These are phyloP conservation scores for Gambelia wislizenii DNA, from an alignment of 2,797 vertebrate genomes.

Conservation along the genomic window DNA sequence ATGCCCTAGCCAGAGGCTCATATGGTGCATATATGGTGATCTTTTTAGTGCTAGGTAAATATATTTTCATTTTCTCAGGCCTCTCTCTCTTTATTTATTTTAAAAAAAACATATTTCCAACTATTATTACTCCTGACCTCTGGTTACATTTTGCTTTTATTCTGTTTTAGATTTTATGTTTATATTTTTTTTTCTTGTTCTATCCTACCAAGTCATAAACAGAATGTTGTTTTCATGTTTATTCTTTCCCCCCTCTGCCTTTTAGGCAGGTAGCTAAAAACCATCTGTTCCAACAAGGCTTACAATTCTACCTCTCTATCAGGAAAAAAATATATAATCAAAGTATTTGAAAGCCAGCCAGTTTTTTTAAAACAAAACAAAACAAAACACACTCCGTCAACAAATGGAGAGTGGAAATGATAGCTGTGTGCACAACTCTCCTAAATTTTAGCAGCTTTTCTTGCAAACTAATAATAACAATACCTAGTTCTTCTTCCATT, in stretches of 20 bases:
- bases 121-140: background rate
- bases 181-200: background rate
- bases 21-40: too few species aligned
- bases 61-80: background rate
- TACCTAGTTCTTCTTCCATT: constrained; percentile 99
- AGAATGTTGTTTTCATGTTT: background rate
- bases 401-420: background rate
- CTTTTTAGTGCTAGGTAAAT: background rate
- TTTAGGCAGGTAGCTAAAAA: background rate
- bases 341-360: background rate
- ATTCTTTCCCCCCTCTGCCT: background rate
- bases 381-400: background rate
- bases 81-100: background rate
- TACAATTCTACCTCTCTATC: background rate
- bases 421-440: background rate
- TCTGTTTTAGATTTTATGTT: background rate
- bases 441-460: background rate
- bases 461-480: constrained; percentile 23
- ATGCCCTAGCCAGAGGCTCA: too few species aligned
- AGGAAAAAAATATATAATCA: background rate
- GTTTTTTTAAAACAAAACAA: background rate
- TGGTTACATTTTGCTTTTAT: background rate
- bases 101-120: background rate
- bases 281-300: too few species aligned
- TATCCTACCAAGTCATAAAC: too few species aligned